Conservation (phyloP, 2,888 invertebrate species). For the Stenodera caucasica region DNA sequence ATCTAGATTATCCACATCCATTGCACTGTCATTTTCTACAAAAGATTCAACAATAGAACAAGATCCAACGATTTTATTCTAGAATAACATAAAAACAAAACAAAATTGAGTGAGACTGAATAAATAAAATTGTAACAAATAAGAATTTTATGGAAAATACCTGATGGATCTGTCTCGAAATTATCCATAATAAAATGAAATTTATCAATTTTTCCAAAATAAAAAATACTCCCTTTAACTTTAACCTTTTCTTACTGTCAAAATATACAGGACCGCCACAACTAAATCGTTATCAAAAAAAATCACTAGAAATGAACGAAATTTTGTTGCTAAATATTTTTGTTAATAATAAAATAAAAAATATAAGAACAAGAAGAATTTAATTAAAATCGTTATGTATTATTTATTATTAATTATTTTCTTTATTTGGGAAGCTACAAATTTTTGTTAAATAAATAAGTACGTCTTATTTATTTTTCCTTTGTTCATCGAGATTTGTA, state of each 20-base stretch:
- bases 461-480: too few relatives aligned
- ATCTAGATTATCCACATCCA: slow-evolving; percentile 28
- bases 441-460: too few relatives aligned
- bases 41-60: slow-evolving; percentile 6
- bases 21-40: slow-evolving; percentile 26
- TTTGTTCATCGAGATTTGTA: neutral
- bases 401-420: too few relatives aligned
- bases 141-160: neutral
- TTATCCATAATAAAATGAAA: neutral
- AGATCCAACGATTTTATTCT: neutral
- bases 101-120: neutral
- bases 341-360: too few relatives aligned
- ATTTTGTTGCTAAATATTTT: too few relatives aligned
- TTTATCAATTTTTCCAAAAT: neutral
- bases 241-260: neutral
- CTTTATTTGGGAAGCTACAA: too few relatives aligned
- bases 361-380: too few relatives aligned
- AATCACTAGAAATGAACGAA: too few relatives aligned
- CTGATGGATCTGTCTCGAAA: neutral
- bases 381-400: too few relatives aligned
- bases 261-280: neutral
- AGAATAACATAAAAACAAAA: neutral
- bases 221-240: slow-evolving; percentile 4
- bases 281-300: too few relatives aligned
- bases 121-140: neutral